These are phyloP conservation scores for Cossypha heuglini DNA, from an alignment of 2,797 vertebrate genomes.

Conservation along the genomic window DNA sequence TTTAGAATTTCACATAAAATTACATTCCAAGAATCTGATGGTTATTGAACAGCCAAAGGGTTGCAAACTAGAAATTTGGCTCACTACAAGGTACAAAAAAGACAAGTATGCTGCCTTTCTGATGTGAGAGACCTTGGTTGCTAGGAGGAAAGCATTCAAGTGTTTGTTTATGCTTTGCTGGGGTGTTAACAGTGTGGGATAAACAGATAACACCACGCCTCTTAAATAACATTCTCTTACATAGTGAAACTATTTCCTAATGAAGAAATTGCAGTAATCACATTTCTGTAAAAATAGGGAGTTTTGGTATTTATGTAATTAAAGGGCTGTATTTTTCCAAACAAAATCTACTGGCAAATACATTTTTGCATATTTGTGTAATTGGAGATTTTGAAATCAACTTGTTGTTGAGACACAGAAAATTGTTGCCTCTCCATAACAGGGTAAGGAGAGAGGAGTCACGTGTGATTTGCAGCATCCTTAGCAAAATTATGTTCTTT, in stretches of 20 bases:
- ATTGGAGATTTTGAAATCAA: background rate
- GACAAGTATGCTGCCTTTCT: background rate
- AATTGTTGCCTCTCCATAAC: background rate
- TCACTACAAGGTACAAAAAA: background rate
- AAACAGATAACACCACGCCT: background rate
- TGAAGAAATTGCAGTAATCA: constrained; percentile 9
- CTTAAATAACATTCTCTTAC: constrained; percentile 21
- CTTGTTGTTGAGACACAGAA: background rate
- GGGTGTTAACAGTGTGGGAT: constrained; percentile 8
- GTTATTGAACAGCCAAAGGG: background rate
- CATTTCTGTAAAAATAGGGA: background rate
- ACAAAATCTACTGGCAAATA: background rate
- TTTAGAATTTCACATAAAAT: background rate
- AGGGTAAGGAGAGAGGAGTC: background rate
- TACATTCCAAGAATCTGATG: background rate
- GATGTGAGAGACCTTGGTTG: constrained; percentile 68
- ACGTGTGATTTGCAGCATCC: background rate
- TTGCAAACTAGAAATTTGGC: background rate
- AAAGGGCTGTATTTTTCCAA: background rate
- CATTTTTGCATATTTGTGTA: background rate
- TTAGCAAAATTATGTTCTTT: background rate
- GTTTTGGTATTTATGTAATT: background rate
- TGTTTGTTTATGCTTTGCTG: constrained; percentile 18
- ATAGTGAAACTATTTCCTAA: background rate
- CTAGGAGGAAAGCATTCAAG: constrained; percentile 63